These are phyloP conservation scores for Bergia puertoricense DNA, from an alignment of 92 coral and sea anemone genomes.

Conservation along the genomic window DNA sequence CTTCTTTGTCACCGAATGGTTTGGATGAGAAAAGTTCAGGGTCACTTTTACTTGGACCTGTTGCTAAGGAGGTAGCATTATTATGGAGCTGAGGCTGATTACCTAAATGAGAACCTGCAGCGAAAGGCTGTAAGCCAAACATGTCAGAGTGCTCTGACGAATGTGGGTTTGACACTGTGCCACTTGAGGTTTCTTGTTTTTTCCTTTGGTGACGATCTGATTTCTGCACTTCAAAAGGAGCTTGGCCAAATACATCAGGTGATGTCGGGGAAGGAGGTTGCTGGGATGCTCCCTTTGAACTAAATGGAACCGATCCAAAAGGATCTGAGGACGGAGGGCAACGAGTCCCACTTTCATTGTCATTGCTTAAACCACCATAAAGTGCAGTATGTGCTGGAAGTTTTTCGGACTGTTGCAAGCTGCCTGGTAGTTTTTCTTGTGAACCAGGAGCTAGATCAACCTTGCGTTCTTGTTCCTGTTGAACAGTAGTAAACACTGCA, in stretches of 20 bases:
- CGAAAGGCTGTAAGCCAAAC: conserved; percentile 44
- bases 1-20: neutral
- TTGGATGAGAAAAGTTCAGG: neutral
- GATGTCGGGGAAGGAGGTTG: conserved; percentile 47
- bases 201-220: conserved; percentile 13
- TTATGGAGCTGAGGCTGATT: conserved; percentile 2
- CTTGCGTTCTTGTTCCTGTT: conserved; percentile 18
- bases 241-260: conserved; percentile 73
- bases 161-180: neutral
- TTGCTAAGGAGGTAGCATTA: neutral
- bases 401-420: neutral
- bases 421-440: conserved; percentile 1
- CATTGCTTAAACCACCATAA: conserved; percentile 37
- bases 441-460: neutral
- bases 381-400: neutral
- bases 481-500: conserved; percentile 52
- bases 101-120: conserved; percentile 18
- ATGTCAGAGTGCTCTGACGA: conserved; percentile 13
- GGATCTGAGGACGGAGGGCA: conserved; percentile 71
- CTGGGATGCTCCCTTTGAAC: conserved; percentile 37
- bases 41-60: neutral
- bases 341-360: conserved; percentile 44
- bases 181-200: neutral
- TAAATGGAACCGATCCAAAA: conserved; percentile 79
- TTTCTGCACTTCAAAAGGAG: conserved; percentile 62